Conservation (phyloP, 1,140 invertebrate genomes). For the Ceratosolen fusciceps region DNA sequence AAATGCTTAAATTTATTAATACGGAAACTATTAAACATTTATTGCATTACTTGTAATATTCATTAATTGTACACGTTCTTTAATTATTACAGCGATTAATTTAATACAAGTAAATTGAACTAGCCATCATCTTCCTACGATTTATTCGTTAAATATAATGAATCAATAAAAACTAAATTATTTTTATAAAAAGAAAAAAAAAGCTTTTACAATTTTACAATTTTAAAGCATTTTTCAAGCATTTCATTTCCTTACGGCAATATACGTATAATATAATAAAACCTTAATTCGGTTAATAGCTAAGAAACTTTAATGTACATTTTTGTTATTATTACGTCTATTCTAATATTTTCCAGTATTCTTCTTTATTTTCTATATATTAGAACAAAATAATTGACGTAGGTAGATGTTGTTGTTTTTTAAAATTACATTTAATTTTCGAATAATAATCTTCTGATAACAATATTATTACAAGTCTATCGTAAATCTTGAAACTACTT, state of each 20-base stretch:
- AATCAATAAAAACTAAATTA: background rate
- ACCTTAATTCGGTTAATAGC: too few relatives aligned
- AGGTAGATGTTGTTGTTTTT: background rate
- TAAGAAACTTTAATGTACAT: too few relatives aligned
- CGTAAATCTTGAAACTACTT: background rate
- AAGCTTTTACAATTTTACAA: too few relatives aligned
- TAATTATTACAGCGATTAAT: background rate
- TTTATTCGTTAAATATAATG: background rate
- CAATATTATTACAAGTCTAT: background rate
- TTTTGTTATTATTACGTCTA: too few relatives aligned
- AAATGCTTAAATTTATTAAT: too few relatives aligned
- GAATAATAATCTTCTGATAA: conserved; percentile 1
- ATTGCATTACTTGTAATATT: too few relatives aligned
- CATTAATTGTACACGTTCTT: background rate
- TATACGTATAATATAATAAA: too few relatives aligned
- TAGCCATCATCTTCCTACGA: background rate
- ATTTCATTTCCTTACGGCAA: background rate
- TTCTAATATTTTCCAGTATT: too few relatives aligned
- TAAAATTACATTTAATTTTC: background rate
- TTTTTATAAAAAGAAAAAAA: too few relatives aligned
- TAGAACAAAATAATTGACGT: background rate
- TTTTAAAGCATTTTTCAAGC: too few relatives aligned
- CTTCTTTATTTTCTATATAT: too few relatives aligned
- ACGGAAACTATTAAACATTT: too few relatives aligned
- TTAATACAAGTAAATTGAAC: background rate